A percentile compares a stretch with the other conserved stretches of the same genome.
These are phyloP conservation scores for Apantesis nais DNA, from an alignment of 2,888 invertebrate species.

Conservation along the genomic window DNA sequence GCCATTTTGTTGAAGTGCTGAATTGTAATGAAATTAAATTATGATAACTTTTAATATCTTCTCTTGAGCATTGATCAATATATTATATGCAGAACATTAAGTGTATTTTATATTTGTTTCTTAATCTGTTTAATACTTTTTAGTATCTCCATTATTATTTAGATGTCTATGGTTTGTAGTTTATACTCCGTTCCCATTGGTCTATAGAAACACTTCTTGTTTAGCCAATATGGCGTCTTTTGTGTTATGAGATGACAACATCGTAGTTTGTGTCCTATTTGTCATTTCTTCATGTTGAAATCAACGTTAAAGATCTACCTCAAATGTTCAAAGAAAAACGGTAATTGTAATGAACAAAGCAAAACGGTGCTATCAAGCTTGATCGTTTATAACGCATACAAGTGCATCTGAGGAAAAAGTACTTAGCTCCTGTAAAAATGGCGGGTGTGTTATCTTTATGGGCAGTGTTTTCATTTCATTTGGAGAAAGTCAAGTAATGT, in stretches of 20 bases:
- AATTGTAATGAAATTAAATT: neutral
- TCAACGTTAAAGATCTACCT: conserved; percentile 72
- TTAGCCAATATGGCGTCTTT: conserved; percentile 84
- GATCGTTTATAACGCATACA: conserved; percentile 53
- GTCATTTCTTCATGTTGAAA: conserved; percentile 69
- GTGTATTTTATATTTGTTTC: neutral
- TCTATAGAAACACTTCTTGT: conserved; percentile 53
- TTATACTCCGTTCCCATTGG: conserved; percentile 37
- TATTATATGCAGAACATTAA: neutral
- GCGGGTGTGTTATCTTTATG: conserved; percentile 85
- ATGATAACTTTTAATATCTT: neutral
- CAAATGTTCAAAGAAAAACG: conserved; percentile 72
- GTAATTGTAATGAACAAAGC: conserved; percentile 61
- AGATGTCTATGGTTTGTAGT: conserved; percentile 46
- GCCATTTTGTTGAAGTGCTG: neutral
- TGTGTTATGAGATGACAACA: conserved; percentile 86
- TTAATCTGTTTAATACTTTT: neutral
- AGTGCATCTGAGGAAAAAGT: conserved; percentile 74
- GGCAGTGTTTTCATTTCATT: conserved; percentile 81
- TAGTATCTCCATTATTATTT: neutral
- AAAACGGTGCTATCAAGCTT: conserved; percentile 55
- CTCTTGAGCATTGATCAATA: neutral
- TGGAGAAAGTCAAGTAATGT: conserved; percentile 65
- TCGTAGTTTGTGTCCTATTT: conserved; percentile 83
- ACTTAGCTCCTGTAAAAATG: conserved; percentile 82